Conservation (phyloP, 2,888 invertebrate genomes). For the Pyrrhosoma nymphula region DNA sequence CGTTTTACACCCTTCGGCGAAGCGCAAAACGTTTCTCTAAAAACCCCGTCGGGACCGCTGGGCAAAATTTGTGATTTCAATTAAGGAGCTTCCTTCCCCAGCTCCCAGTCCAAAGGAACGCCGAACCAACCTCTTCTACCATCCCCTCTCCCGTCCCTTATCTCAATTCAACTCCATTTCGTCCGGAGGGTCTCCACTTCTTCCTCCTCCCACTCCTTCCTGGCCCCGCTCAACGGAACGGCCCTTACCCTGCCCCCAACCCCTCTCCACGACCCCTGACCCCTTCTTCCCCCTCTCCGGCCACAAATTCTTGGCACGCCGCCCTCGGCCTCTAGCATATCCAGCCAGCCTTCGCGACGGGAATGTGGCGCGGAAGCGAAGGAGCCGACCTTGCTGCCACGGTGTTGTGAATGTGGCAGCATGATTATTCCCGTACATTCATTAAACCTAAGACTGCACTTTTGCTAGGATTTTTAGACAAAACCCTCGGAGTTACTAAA, state of each 20-base stretch:
- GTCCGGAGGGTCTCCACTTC: not conserved
- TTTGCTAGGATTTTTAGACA: too few relatives aligned
- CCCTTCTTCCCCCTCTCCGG: not conserved
- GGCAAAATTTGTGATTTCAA: conserved; percentile 18
- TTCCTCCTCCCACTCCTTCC: not conserved
- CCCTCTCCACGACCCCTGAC: not conserved
- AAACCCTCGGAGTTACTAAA: too few relatives aligned
- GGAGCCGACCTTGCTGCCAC: not conserved
- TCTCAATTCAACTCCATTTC: conserved; percentile 4
- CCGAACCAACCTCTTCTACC: not conserved
- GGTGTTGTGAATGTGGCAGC: too few relatives aligned
- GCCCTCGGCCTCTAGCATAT: not conserved
- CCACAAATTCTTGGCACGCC: not conserved
- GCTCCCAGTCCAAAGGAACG: not conserved
- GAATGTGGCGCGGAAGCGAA: not conserved
- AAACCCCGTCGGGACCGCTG: not conserved
- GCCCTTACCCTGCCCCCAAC: not conserved
- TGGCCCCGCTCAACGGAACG: not conserved
- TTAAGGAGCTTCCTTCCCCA: not conserved
- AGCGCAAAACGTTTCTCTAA: not conserved
- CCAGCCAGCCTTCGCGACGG: not conserved
- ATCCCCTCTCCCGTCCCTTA: not conserved
- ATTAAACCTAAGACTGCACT: too few relatives aligned
- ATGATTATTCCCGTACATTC: too few relatives aligned
- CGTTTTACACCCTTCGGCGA: not conserved